These are phyloP conservation scores for Kuschelorhynchus macadamiae DNA, from an alignment of 2,888 invertebrate species.

Conservation along the genomic window DNA sequence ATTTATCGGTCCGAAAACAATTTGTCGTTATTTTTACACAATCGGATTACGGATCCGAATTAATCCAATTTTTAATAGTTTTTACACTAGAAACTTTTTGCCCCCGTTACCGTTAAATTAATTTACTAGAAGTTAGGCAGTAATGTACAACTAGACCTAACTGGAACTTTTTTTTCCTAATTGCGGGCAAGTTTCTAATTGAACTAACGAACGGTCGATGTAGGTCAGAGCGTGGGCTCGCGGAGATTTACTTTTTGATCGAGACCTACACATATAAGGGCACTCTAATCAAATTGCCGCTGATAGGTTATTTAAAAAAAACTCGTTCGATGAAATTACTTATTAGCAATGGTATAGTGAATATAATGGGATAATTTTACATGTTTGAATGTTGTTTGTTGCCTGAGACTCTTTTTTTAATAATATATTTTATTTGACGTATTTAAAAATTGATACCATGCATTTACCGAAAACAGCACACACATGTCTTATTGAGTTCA, in stretches of 20 bases:
- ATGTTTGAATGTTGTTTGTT: no score
- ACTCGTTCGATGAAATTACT: no score
- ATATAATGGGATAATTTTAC: no score
- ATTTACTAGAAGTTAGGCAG: slow-evolving; percentile 18
- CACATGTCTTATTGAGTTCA: no score
- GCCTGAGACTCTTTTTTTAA: no score
- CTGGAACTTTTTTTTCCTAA: slow-evolving; percentile 19
- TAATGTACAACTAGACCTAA: slow-evolving; percentile 4
- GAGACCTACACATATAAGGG: slow-evolving; percentile 5
- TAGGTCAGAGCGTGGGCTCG: slow-evolving; percentile 17
- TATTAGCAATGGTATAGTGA: no score
- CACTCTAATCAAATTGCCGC: slow-evolving; percentile 5
- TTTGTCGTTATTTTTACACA: slow-evolving; percentile 6
- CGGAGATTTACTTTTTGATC: slow-evolving; percentile 20
- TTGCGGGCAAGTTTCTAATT: slow-evolving; percentile 15
- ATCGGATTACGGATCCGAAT: slow-evolving; percentile 2
- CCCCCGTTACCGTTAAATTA: slow-evolving; percentile 20
- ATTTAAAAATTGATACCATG: no score
- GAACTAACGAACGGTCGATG: slow-evolving; percentile 16
- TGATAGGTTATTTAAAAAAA: no score
- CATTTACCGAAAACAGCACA: no score
- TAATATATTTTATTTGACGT: no score
- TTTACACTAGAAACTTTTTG: slow-evolving; percentile 15
- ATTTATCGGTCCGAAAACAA: background rate
- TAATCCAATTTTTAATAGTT: background rate